Conservation (phyloP, 2,888 invertebrate species). For the Tinea trinotella region DNA sequence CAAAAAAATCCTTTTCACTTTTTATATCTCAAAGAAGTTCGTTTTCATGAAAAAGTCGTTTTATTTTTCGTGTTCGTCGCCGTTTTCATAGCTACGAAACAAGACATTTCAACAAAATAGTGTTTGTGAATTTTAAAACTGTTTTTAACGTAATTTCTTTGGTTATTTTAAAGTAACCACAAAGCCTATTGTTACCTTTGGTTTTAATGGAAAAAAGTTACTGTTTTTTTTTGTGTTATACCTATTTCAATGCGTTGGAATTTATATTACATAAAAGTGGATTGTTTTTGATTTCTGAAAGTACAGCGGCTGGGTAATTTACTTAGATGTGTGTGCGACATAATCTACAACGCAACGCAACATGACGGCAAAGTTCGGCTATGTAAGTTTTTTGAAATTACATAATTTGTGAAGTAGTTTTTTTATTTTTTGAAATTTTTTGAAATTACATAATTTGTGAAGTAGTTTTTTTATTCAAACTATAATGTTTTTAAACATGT, state of each 20-base stretch:
- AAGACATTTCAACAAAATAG: slow-evolving; percentile 33
- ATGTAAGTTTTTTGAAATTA: slow-evolving; percentile 48
- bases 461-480: too few species aligned
- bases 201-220: slow-evolving; percentile 48
- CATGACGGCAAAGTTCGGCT: slow-evolving; percentile 75
- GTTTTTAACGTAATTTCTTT: slow-evolving; percentile 23
- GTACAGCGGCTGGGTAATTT: slow-evolving; percentile 62
- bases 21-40: slow-evolving; percentile 37
- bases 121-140: slow-evolving; percentile 6
- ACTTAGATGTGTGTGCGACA: slow-evolving; percentile 70
- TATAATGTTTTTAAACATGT: too few species aligned
- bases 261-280: slow-evolving; percentile 65
- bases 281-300: slow-evolving; percentile 56
- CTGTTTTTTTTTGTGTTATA: slow-evolving; percentile 53
- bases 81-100: slow-evolving; percentile 22
- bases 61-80: slow-evolving; percentile 41
- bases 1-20: slow-evolving; percentile 21
- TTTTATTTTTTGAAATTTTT: too few species aligned
- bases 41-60: slow-evolving; percentile 42
- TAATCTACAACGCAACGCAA: slow-evolving; percentile 72
- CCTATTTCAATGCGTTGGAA: slow-evolving; percentile 49
- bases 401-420: too few species aligned
- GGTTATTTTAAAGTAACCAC: slow-evolving; percentile 26
- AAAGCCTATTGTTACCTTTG: slow-evolving; percentile 61
- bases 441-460: slow-evolving; percentile 20